Evolutionary conservation across 2,888 invertebrate species (phyloP).

Genomic region (Drosophila ochracea): DNA sequence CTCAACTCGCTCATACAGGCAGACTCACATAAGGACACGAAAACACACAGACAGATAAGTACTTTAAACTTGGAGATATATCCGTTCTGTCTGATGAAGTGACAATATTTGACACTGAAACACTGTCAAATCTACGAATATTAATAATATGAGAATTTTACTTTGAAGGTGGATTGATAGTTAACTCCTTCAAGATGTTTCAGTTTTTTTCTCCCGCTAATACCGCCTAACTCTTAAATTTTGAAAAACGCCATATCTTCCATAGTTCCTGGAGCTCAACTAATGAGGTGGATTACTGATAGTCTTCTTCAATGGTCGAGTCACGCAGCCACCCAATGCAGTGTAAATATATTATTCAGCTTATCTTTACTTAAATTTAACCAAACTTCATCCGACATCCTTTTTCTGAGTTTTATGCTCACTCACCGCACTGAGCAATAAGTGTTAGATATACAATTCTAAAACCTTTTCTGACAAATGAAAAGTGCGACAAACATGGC

Average conservation of each 20-base stretch:
- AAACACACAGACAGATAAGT: no score
- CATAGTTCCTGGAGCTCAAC: not conserved
- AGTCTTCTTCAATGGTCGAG: not conserved
- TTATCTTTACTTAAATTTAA: not conserved
- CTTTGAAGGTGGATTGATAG: not conserved
- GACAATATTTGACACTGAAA: not conserved
- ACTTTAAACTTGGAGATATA: no score
- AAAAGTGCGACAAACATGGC: conserved; percentile 73
- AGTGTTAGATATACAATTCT: conserved; percentile 55
- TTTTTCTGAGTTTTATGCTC: not conserved
- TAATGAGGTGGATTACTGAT: not conserved
- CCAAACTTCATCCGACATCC: not conserved
- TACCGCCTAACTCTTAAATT: not conserved
- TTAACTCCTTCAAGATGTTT: not conserved
- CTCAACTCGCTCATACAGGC: no score
- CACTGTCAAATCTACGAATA: not conserved
- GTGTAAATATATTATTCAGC: not conserved
- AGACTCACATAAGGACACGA: no score
- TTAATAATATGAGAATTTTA: not conserved
- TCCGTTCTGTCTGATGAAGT: no score
- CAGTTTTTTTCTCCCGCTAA: not conserved
- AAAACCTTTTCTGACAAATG: conserved; percentile 72
- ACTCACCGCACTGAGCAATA: not conserved
- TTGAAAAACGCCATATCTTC: not conserved
- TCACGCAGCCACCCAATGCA: not conserved